Conservation (phyloP, 2,797 vertebrate genomes). For the Podarcis lilfordi region DNA sequence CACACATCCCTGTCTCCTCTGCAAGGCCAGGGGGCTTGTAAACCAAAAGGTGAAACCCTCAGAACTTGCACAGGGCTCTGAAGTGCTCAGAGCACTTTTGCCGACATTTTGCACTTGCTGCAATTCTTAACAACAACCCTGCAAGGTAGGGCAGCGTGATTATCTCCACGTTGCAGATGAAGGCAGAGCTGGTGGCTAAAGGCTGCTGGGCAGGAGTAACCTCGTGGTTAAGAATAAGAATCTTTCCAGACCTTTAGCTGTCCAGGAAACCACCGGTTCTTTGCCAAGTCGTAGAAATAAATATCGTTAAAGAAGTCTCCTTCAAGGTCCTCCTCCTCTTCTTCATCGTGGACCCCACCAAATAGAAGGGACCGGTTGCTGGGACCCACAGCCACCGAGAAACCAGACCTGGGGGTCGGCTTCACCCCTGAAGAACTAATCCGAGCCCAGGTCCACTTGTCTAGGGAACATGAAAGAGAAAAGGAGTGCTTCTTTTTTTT, state of each 20-base stretch:
- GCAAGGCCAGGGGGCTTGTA: background rate
- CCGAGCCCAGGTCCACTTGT: conserved; percentile 89
- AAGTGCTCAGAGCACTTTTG: background rate
- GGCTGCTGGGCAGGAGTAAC: rapidly evolving
- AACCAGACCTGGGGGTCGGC: conserved; percentile 89
- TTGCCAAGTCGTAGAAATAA: conserved; percentile 85
- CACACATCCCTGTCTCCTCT: background rate
- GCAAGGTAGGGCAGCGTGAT: background rate
- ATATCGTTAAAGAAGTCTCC: conserved; percentile 94
- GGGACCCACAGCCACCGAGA: conserved; percentile 82
- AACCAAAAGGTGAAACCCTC: background rate
- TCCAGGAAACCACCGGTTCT: conserved; percentile 90
- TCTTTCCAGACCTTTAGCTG: conserved; percentile 83
- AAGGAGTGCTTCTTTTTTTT: rapidly evolving
- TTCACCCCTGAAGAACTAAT: conserved; percentile 87
- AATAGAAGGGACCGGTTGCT: conserved; percentile 87
- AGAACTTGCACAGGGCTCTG: background rate
- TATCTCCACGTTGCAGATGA: background rate
- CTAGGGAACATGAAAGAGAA: conserved; percentile 68
- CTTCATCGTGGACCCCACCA: conserved; percentile 93
- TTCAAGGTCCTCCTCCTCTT: conserved; percentile 92
- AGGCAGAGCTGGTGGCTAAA: background rate
- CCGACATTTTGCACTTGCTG: too few relatives aligned
- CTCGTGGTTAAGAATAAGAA: too few relatives aligned
- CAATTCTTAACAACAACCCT: too few relatives aligned